Conservation (phyloP, 2,888 invertebrate genomes). For the Zygothrica quintamaculata region DNA sequence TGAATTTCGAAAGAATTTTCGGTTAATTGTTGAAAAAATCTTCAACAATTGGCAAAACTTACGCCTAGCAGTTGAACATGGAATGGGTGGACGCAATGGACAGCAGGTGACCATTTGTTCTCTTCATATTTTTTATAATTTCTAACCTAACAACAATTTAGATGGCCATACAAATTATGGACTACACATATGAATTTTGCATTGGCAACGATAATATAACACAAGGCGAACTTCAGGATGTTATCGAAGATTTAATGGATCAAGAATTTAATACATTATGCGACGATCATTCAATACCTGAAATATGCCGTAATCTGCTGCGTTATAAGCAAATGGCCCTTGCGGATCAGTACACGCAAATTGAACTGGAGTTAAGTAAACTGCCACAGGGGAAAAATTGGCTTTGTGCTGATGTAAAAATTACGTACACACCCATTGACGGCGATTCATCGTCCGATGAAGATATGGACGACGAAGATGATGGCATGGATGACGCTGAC, state of each 20-base stretch:
- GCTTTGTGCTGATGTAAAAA: conserved; percentile 86
- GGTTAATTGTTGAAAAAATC: conserved; percentile 87
- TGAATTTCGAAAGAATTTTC: conserved; percentile 84
- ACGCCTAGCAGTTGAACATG: conserved; percentile 90
- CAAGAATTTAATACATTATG: conserved; percentile 90
- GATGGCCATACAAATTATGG: conserved; percentile 88
- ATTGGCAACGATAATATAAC: conserved; percentile 87
- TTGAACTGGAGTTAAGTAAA: conserved; percentile 86
- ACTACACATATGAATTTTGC: conserved; percentile 88
- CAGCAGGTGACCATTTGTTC: conserved; percentile 86
- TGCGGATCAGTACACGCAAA: conserved; percentile 86
- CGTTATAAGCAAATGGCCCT: conserved; percentile 86
- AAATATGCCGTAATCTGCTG: conserved; percentile 86
- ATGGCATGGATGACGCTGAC: conserved; percentile 40
- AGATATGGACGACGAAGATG: conserved; percentile 71
- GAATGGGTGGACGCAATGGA: conserved; percentile 89
- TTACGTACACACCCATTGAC: conserved; percentile 68
- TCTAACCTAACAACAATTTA: conserved; percentile 82
- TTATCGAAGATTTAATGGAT: conserved; percentile 89
- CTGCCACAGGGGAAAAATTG: conserved; percentile 87
- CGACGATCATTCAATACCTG: conserved; percentile 89
- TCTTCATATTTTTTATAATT: not conserved
- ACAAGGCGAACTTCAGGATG: conserved; percentile 87
- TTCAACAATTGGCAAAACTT: conserved; percentile 90
- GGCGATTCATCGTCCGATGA: conserved; percentile 84